Evolutionary conservation across 1,140 invertebrate species (phyloP).

Genomic region (Muscidifurax raptorellus): DNA sequence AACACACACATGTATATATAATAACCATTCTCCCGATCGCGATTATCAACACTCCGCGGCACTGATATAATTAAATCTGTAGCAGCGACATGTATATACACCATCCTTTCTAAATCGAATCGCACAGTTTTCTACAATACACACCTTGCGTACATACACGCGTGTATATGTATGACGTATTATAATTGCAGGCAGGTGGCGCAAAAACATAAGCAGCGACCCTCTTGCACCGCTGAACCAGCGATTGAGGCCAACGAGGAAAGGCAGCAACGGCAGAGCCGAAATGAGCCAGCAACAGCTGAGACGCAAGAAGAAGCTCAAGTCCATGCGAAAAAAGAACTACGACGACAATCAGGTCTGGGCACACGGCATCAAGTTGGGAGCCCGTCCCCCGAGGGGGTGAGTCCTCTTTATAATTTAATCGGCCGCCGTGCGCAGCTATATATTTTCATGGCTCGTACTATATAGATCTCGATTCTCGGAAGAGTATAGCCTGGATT

Average conservation of each 20-base stretch:
- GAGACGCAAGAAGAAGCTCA: slow-evolving; percentile 50
- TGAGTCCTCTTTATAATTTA: slow-evolving; percentile 51
- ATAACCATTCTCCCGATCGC: too few relatives aligned
- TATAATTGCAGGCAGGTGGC: slow-evolving; percentile 60
- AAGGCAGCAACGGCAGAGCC: slow-evolving; percentile 60
- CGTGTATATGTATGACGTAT: neutral
- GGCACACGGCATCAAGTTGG: slow-evolving; percentile 68
- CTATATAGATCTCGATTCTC: slow-evolving; percentile 48
- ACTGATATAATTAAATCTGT: too few relatives aligned
- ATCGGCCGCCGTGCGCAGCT: neutral
- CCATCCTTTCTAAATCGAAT: too few relatives aligned
- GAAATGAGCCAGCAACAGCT: slow-evolving; percentile 38
- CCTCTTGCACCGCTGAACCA: slow-evolving; percentile 66
- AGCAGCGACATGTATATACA: too few relatives aligned
- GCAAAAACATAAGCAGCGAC: slow-evolving; percentile 64
- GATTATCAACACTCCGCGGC: too few relatives aligned
- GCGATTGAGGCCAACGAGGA: slow-evolving; percentile 64
- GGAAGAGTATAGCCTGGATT: slow-evolving; percentile 28
- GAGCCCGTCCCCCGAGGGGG: slow-evolving; percentile 66
- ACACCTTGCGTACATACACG: neutral
- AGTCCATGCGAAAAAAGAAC: slow-evolving; percentile 48
- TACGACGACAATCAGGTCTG: slow-evolving; percentile 61
- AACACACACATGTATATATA: neutral
- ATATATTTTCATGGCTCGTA: neutral
- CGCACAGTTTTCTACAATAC: too few relatives aligned